phyloP scores from a whole-genome alignment of 2,888 invertebrate species.

The Teleogryllus oceanicus region DNA sequence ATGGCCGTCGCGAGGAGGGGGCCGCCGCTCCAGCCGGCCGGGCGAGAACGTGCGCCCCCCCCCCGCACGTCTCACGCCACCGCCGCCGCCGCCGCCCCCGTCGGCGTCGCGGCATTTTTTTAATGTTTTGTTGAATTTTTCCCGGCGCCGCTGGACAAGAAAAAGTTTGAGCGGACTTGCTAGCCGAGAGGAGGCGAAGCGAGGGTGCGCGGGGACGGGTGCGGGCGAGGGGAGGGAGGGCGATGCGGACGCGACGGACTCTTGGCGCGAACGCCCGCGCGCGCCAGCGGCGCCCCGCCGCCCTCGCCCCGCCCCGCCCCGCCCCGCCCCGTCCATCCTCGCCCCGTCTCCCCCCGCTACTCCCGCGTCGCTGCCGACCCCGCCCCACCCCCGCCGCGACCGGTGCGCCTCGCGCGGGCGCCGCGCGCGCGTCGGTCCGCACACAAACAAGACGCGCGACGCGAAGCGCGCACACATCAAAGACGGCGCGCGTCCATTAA shows the following conservation, averaged over 20 bases:
- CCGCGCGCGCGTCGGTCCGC: constrained; percentile 18
- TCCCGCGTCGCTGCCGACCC: background rate
- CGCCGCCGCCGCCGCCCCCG: background rate
- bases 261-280: background rate
- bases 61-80: background rate
- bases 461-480: background rate
- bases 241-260: background rate
- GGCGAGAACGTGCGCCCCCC: background rate
- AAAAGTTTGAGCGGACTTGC: background rate
- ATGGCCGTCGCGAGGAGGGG: background rate
- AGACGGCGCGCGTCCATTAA: constrained; percentile 18
- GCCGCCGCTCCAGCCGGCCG: background rate
- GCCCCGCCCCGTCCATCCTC: background rate
- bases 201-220: background rate
- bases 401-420: background rate
- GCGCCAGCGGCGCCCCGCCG: background rate
- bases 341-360: background rate
- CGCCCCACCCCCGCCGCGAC: background rate
- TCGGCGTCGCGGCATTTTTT: background rate
- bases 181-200: background rate
- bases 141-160: background rate
- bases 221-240: background rate
- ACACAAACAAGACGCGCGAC: background rate
- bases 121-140: constrained; percentile 18
- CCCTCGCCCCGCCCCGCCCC: background rate